Evolutionary conservation across 2,888 invertebrate genomes (phyloP), one percentile per base, ranked within the genome.

Genomic region (Dasypogon diadema): DNA sequence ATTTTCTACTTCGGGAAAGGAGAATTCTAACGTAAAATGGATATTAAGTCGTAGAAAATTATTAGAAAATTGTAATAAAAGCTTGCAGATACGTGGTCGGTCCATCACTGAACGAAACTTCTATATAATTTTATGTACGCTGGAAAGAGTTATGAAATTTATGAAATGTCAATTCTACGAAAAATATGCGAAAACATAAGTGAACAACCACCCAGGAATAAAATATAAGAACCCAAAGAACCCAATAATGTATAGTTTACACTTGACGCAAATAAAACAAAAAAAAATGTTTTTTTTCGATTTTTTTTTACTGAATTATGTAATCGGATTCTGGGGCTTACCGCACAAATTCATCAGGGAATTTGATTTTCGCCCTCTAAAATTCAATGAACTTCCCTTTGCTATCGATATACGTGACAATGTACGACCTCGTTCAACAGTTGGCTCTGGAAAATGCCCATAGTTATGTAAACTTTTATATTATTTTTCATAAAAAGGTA

Each of bases 331-430:
- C 22, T 84, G 85, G 87, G 87, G 91, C 95, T 95, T 95, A 95
- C 95, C 95, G 91, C 94, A 94, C 91, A 95, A 91, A 91, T 95
- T 95, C 94, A 95, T 94, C 90, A 95, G 92, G 88, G 95, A 95
- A 92, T 93, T 95, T 89, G 95, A 95, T 90, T 95, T 95, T 92
- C 95, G 92, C 86, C 90, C 90, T 90, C 93, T 93, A 92, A 94
- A 93, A 93, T 93, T 93, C 88, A 92, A 89, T 89, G 93, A 91
- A 89, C 91, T 91, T 85, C 88, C 89, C 89, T 91, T 90, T 89
- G 90, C 89, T 87, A 95, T 94, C 92, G 94, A 90, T 90, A 92
- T 90, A 88, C 89, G 85, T 83, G 86, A 86, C 84, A 88, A 87
- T 87, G 87, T 88, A 85, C 88, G 88, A 84, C 88, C 88, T 86